These are phyloP conservation scores for Nannospalax galili DNA, from an alignment of 2,113 vertebrate species.

Conservation along the genomic window DNA sequence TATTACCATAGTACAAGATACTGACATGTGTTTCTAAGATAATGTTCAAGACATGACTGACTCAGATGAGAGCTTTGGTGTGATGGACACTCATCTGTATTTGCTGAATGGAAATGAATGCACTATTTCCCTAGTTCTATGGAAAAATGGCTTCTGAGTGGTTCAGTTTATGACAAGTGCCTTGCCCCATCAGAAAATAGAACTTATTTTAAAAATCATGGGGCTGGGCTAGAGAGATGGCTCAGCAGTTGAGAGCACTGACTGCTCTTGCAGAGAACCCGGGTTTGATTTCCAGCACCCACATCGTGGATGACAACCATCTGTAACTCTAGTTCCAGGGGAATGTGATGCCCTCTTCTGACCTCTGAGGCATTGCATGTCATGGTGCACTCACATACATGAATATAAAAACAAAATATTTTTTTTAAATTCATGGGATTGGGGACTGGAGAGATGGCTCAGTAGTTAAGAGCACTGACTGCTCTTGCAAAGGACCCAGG, in stretches of 20 bases:
- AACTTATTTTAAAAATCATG: conserved; percentile 31
- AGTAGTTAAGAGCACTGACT: too few relatives aligned
- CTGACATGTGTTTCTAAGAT: conserved; percentile 31
- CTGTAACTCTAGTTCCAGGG: background rate
- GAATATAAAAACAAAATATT: too few relatives aligned
- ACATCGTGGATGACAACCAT: background rate
- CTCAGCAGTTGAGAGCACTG: background rate
- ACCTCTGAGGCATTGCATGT: too few relatives aligned
- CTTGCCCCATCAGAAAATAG: background rate
- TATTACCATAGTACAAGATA: conserved; percentile 26
- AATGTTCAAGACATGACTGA: conserved; percentile 7
- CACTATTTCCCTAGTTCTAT: background rate
- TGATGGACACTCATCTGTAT: background rate
- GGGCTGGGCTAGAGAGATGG: background rate
- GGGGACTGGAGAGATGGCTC: too few relatives aligned
- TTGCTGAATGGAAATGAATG: background rate
- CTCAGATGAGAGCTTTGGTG: background rate
- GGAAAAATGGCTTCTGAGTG: conserved; percentile 6
- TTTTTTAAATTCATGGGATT: too few relatives aligned
- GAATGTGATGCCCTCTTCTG: too few relatives aligned
- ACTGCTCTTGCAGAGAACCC: too few relatives aligned
- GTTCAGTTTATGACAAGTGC: background rate
- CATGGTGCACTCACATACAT: too few relatives aligned
- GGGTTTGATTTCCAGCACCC: background rate
- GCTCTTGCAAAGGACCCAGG: too few relatives aligned